These are phyloP conservation scores for Lucinisca nassula DNA, from an alignment of 2,888 invertebrate genomes.

Conservation along the genomic window DNA sequence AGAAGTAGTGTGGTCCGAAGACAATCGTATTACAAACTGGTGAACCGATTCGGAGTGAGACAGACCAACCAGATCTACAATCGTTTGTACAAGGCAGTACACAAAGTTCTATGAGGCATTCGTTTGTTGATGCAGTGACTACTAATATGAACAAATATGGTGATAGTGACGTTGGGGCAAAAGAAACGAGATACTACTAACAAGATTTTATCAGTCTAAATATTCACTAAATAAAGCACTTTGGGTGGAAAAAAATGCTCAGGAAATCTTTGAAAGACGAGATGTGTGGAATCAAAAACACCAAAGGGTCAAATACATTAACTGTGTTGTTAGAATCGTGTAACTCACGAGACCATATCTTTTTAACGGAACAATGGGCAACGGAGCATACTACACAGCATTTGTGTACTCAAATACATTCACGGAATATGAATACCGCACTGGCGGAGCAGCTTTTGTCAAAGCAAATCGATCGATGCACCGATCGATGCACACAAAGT, in stretches of 20 bases:
- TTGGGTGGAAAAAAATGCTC: neutral
- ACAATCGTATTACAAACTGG: neutral
- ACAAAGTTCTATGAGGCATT: neutral
- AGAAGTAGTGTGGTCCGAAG: constrained; percentile 13
- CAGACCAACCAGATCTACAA: neutral
- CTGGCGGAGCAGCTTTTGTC: too few species aligned
- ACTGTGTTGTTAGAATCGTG: neutral
- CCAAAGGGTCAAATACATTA: neutral
- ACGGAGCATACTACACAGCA: neutral
- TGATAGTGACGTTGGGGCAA: neutral
- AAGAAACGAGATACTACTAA: neutral
- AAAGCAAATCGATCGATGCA: too few species aligned
- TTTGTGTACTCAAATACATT: too few species aligned
- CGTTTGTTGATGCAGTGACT: neutral
- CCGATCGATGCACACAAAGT: neutral
- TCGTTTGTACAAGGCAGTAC: neutral
- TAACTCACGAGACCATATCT: neutral
- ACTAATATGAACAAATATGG: too few species aligned
- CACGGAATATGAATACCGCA: too few species aligned
- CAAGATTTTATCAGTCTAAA: neutral
- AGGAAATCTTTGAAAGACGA: neutral
- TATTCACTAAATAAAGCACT: neutral
- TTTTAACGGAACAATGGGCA: neutral
- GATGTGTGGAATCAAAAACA: neutral
- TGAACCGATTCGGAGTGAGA: neutral